Evolutionary conservation across 2,888 invertebrate species (phyloP).

Genomic region (Lydus trimaculatus): DNA sequence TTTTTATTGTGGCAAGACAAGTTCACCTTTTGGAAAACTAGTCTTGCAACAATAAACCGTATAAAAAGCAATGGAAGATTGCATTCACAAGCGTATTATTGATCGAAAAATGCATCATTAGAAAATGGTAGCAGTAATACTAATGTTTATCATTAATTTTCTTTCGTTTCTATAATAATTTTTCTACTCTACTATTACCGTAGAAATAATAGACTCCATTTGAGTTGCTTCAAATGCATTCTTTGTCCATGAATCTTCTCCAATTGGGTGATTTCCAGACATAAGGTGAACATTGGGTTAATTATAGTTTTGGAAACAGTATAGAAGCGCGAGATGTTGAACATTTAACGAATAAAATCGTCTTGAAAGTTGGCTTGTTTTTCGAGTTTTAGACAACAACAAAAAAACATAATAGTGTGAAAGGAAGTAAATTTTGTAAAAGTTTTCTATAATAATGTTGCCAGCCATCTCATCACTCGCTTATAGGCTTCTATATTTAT

Average conservation of each 20-base stretch:
- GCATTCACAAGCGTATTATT: too few species aligned
- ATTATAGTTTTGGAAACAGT: not conserved
- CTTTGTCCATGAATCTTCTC: constrained; percentile 1
- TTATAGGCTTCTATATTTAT: not conserved
- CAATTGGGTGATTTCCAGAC: constrained; percentile 6
- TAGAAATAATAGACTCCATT: not conserved
- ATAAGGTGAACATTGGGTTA: not conserved
- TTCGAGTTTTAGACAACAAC: not conserved
- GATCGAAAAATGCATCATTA: not conserved
- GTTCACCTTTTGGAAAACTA: too few species aligned
- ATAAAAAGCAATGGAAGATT: too few species aligned
- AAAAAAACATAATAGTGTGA: not conserved
- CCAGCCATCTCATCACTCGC: not conserved
- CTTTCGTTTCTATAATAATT: not conserved
- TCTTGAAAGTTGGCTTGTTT: not conserved
- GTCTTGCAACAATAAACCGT: too few species aligned
- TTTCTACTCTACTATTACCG: not conserved
- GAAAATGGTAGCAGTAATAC: not conserved
- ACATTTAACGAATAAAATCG: not conserved
- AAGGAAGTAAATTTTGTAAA: not conserved
- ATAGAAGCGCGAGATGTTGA: not conserved
- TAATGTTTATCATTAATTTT: not conserved
- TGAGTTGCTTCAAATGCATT: not conserved
- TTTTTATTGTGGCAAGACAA: too few species aligned
- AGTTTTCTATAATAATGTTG: not conserved